Evolutionary conservation across 2,113 vertebrate genomes (phyloP).

Genomic region (Sterrhoptilus dennistouni): DNA sequence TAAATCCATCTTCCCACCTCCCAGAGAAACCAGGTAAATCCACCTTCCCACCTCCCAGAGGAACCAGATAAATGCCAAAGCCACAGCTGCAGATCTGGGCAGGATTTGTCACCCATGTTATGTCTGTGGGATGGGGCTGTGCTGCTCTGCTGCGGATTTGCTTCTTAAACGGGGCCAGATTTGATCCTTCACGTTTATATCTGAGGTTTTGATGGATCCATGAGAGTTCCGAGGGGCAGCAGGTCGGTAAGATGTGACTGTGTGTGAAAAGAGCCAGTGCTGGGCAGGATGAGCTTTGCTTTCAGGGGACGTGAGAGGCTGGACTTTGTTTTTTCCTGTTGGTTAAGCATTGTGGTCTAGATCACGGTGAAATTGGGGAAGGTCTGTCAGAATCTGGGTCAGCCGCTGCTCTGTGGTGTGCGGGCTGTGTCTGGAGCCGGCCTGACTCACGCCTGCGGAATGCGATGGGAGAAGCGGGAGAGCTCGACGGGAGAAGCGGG

Average conservation of each 20-base stretch:
- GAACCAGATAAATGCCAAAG: neutral
- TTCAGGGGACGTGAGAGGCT: neutral
- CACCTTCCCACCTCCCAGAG: no score
- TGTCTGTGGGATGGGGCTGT: neutral
- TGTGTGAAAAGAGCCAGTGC: fast-evolving
- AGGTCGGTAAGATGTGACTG: neutral
- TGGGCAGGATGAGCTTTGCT: neutral
- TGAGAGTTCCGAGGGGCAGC: neutral
- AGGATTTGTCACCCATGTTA: fast-evolving
- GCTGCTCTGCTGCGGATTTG: neutral
- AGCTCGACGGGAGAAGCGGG: neutral
- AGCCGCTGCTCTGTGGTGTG: neutral
- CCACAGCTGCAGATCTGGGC: fast-evolving
- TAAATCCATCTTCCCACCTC: no score
- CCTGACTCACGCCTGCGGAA: neutral
- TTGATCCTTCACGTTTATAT: fast-evolving
- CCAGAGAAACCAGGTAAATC: neutral
- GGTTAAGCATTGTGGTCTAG: fast-evolving
- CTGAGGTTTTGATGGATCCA: neutral
- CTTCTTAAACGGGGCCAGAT: fast-evolving
- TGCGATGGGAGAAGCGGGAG: neutral
- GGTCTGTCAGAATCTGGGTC: neutral
- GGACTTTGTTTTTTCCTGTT: fast-evolving
- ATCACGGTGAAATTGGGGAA: no score
- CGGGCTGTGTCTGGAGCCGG: neutral